Percentiles rank a stretch among this genome's conserved stretches.
Evolutionary conservation across 2,113 vertebrate species (phyloP).

Genomic region (Crotalus viridis): DNA sequence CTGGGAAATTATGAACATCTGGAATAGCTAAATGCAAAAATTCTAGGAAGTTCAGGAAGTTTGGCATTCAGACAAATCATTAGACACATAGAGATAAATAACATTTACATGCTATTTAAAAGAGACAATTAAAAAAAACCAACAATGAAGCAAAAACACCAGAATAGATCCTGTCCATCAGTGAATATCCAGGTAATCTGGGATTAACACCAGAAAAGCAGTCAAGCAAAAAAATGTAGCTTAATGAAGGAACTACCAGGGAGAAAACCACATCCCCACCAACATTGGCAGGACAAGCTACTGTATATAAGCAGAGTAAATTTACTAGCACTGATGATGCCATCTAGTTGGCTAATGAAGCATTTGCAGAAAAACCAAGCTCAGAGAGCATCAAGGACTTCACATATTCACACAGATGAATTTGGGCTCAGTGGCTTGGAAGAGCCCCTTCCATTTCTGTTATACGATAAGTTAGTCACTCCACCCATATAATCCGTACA

Average conservation of each 20-base stretch:
- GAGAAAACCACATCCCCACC: neutral
- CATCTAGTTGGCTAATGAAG: neutral
- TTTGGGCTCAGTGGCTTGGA: neutral
- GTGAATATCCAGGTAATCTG: neutral
- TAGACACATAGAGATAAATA: neutral
- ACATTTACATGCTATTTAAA: neutral
- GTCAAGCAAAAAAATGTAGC: neutral
- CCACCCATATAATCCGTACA: neutral
- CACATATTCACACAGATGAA: neutral
- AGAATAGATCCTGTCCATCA: neutral
- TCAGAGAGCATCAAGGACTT: neutral
- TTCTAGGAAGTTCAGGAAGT: neutral
- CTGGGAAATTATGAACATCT: neutral
- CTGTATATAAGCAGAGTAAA: neutral
- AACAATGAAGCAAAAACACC: neutral
- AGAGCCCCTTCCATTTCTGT: neutral
- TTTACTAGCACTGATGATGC: neutral
- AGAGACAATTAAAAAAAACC: neutral
- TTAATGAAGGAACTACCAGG: neutral
- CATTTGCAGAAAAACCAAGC: neutral
- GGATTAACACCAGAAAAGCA: neutral
- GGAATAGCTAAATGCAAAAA: neutral
- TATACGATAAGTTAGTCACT: neutral
- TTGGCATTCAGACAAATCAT: neutral
- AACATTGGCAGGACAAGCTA: neutral